Evolutionary conservation across 2,888 invertebrate genomes (phyloP).

Genomic region (Baronia brevicornis): DNA sequence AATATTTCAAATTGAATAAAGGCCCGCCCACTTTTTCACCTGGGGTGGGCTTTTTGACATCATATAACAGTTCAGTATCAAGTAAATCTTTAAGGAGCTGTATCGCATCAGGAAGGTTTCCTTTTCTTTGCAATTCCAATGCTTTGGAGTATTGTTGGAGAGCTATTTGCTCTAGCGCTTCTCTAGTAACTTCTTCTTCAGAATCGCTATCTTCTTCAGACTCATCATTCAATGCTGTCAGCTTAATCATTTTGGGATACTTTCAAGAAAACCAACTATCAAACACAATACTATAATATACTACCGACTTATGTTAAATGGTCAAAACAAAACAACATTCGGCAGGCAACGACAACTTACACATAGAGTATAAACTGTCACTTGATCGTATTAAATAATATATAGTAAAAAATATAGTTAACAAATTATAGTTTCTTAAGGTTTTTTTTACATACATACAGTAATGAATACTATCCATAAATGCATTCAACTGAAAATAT

Average conservation of each 20-base stretch:
- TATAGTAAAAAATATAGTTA: no score
- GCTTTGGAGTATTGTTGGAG: constrained; percentile 87
- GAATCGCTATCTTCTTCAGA: constrained; percentile 76
- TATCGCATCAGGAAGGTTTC: constrained; percentile 80
- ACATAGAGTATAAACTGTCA: no score
- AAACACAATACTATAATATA: no score
- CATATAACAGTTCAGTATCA: constrained; percentile 76
- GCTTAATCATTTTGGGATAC: constrained; percentile 69
- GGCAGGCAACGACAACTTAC: no score
- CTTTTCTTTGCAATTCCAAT: constrained; percentile 80
- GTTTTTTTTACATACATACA: no score
- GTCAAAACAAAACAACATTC: no score
- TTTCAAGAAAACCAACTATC: background rate
- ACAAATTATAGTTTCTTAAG: no score
- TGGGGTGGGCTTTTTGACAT: constrained; percentile 65
- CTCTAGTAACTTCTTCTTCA: constrained; percentile 62
- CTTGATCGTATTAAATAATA: background rate
- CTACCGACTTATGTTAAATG: no score
- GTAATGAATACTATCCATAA: no score
- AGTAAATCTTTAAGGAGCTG: constrained; percentile 80
- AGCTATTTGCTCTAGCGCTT: constrained; percentile 85
- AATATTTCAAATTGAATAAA: constrained; percentile 85
- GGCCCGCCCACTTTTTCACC: constrained; percentile 77
- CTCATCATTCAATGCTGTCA: constrained; percentile 80
- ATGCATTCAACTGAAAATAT: no score